These are phyloP conservation scores for Drosophila emarginata DNA, from an alignment of 2,888 invertebrate species.

Conservation along the genomic window DNA sequence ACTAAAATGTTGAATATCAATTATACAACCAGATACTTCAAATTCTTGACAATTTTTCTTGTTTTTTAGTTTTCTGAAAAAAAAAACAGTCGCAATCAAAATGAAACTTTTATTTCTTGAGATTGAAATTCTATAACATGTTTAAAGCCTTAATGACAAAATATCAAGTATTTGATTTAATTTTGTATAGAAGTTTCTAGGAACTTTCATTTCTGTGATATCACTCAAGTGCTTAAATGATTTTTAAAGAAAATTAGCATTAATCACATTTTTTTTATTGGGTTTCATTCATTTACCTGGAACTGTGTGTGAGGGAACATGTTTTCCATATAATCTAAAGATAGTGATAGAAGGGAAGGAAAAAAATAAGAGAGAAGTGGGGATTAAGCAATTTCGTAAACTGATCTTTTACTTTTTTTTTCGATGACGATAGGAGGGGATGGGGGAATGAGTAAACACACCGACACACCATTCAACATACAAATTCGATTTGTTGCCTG, in stretches of 20 bases:
- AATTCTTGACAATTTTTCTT: background rate
- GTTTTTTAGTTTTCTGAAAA: background rate
- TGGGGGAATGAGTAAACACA: background rate
- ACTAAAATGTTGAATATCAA: no score
- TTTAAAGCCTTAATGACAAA: background rate
- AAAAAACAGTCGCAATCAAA: no score
- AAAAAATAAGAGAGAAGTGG: background rate
- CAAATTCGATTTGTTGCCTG: constrained; percentile 23
- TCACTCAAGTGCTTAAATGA: background rate
- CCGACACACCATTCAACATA: constrained; percentile 6
- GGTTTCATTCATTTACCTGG: background rate
- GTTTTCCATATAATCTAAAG: constrained; percentile 8
- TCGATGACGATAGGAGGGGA: background rate
- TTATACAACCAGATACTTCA: background rate
- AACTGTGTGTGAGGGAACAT: constrained; percentile 6
- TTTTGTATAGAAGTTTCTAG: background rate
- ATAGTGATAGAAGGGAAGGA: background rate
- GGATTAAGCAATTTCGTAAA: constrained; percentile 10
- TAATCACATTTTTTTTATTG: background rate
- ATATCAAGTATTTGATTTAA: background rate
- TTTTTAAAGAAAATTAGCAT: constrained; percentile 8
- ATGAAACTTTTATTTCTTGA: background rate
- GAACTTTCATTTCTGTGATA: background rate
- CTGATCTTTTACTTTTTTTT: constrained; percentile 1
- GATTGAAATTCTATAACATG: background rate